Evolutionary conservation across 2,797 vertebrate species (phyloP).

Genomic region (Choloepus didactylus): DNA sequence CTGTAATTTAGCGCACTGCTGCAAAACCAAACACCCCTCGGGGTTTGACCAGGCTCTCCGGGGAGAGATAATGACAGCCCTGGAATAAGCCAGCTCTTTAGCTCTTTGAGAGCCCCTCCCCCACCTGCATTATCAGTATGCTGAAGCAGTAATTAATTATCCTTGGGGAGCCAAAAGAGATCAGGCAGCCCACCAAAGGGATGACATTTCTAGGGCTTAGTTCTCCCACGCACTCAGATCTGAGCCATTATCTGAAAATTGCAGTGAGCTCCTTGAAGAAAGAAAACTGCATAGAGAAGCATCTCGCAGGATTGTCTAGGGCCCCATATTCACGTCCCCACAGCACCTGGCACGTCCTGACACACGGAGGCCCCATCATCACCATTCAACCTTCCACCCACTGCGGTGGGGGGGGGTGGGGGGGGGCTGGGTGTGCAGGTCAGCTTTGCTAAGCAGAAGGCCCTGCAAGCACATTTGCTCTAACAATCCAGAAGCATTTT

Average conservation of each 20-base stretch:
- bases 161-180: not conserved
- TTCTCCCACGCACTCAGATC: not conserved
- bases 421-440: not conserved
- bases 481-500: not conserved
- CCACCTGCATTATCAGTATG: rapidly evolving
- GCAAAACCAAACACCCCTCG: not conserved
- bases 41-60: not conserved
- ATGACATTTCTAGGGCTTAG: slow-evolving; percentile 39
- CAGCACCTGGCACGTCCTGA: rapidly evolving
- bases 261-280: not conserved
- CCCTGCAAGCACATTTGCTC: not conserved
- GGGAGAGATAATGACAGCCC: not conserved
- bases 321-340: not conserved
- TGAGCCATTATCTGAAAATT: not conserved
- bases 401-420: not conserved
- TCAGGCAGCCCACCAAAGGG: not conserved
- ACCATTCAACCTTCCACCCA: not conserved
- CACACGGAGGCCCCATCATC: rapidly evolving
- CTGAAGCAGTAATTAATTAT: slow-evolving; percentile 12
- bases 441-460: slow-evolving; percentile 52
- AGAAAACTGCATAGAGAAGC: not conserved
- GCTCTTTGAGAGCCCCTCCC: not conserved
- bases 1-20: not conserved
- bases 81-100: not conserved
- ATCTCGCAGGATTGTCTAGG: not conserved